These are phyloP conservation scores for Brachyhypopomus gauderio DNA, from an alignment of 2,113 vertebrate genomes.

Conservation along the genomic window DNA sequence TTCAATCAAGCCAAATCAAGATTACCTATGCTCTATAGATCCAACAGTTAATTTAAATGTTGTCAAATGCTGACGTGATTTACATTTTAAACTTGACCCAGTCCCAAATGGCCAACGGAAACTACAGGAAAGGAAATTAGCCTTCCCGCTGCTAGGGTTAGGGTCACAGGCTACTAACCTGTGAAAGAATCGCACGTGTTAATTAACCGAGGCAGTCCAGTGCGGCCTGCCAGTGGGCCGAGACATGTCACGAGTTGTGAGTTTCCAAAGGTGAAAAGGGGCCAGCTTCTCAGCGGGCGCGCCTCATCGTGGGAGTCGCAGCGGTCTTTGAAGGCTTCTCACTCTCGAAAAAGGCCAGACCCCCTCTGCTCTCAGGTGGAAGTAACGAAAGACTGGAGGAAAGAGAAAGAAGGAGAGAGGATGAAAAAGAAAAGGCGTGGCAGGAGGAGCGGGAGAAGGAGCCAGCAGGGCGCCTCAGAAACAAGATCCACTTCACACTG, in stretches of 20 bases:
- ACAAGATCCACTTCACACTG: constrained; percentile 50
- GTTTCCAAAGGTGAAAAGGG: too few relatives aligned
- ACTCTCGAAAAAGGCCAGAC: constrained; percentile 7
- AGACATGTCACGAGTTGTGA: too few relatives aligned
- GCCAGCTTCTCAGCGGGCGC: too few relatives aligned
- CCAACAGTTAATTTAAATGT: background rate
- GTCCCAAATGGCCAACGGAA: background rate
- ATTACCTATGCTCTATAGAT: too few relatives aligned
- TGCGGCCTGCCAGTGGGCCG: too few relatives aligned
- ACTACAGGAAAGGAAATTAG: background rate
- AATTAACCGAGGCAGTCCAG: too few relatives aligned
- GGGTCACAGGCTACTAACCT: too few relatives aligned
- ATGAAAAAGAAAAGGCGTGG: background rate
- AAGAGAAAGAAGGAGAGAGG: constrained; percentile 26
- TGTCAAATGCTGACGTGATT: background rate
- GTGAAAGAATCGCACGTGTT: too few relatives aligned
- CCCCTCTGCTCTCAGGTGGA: background rate
- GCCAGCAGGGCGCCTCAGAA: constrained; percentile 53
- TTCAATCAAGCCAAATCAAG: background rate
- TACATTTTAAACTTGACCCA: background rate
- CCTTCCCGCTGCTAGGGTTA: background rate
- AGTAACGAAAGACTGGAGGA: constrained; percentile 31
- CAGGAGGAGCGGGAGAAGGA: constrained; percentile 41
- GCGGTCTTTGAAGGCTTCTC: background rate
- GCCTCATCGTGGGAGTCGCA: too few relatives aligned